phyloP scores from a whole-genome alignment of 2,888 invertebrate species.

The Syrphus vitripennis region DNA sequence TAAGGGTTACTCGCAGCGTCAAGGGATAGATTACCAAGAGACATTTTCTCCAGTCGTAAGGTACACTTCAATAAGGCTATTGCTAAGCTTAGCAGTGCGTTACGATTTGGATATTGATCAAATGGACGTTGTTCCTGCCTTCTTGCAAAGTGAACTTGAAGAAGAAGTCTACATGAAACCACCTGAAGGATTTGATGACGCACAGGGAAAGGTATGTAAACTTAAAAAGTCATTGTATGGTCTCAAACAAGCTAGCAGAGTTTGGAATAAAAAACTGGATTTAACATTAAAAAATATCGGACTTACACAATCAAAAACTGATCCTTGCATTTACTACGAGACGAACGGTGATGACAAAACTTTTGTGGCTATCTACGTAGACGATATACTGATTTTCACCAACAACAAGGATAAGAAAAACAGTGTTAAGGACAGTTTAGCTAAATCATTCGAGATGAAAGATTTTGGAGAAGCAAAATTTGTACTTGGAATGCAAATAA shows the following conservation, averaged over 20 bases:
- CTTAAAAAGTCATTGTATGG: too few species aligned
- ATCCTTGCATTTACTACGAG: too few species aligned
- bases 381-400: background rate
- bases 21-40: background rate
- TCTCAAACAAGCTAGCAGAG: too few species aligned
- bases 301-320: too few species aligned
- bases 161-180: constrained; percentile 10
- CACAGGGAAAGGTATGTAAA: too few species aligned
- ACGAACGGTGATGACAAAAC: too few species aligned
- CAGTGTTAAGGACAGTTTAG: background rate
- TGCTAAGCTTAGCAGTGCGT: background rate
- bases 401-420: background rate
- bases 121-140: constrained; percentile 35
- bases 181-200: too few species aligned
- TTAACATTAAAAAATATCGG: too few species aligned
- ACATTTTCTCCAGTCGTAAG: background rate
- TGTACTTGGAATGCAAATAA: background rate
- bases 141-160: constrained; percentile 29
- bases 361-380: background rate
- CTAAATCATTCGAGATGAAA: background rate
- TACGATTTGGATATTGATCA: constrained; percentile 18
- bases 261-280: too few species aligned
- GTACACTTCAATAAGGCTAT: background rate
- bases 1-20: too few species aligned
- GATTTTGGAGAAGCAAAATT: background rate